Base-by-base conservation (phyloP, 2,797 vertebrate genomes). In the Margarornis squamiger region DNA sequence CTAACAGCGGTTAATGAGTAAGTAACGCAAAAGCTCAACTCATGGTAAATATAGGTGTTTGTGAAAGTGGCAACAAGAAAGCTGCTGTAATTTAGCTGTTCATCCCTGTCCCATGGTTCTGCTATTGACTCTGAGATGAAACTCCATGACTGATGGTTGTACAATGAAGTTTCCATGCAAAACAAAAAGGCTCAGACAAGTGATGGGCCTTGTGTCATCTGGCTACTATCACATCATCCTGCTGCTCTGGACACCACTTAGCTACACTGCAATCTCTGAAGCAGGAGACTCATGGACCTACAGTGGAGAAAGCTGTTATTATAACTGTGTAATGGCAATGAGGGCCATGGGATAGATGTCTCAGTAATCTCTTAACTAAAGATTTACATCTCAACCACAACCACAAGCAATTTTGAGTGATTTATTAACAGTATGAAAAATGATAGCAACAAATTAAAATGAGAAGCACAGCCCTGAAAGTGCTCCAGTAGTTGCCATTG, bases 371-470 rank as follows among this genome's bases (percentile, higher is more conserved):
- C 85, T 72, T 87, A 81, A 63, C 30, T 55, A 38, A 84, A 46
- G 70, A 94, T 75, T 91, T 68, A 59, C n/a, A 6, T 43, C 58
- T 84, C 71, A 68, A 39, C 27, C 45, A 59, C 65, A 77, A 20
- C 27, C 29, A 58, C 2, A 13, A 91, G 62, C 34, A 57, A 48
- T 65, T 72, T 72, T 0, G 0, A 66, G 48, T 22, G 57, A 77
- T 67, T 86, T 86, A 62, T 52, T 55, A 51, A 17, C 55, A 77
- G 49, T 23, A 52, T 74, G 68, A 73, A 77, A 90, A 92, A 77
- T 32, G 26, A 52, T 49, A 45, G 30, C 20, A 41, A 20, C 14
- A 49, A 79, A 93, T 85, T 81, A 70, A 88, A 88, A 71, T n/a
- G 52, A 63, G 65, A 58, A 62, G 26, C 29, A 61, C 36, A 70